Evolutionary conservation across 2,113 vertebrate genomes (phyloP).

Genomic region (Gracilinanus agilis): DNA sequence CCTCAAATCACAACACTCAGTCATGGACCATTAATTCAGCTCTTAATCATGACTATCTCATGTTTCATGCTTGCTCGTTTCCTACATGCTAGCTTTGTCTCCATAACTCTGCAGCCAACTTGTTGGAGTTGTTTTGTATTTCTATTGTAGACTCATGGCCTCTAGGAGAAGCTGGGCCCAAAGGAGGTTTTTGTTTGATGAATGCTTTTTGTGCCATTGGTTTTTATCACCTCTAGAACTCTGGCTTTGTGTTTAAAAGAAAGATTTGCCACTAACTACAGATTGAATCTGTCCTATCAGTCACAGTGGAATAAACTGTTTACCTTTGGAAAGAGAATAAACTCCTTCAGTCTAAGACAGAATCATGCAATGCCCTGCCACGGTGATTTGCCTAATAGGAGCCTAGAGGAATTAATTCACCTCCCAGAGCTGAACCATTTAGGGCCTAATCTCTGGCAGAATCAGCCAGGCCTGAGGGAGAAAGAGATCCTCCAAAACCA

Average conservation of each 20-base stretch:
- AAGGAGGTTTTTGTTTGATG: background rate
- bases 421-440: background rate
- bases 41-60: background rate
- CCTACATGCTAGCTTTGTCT: background rate
- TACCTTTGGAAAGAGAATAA: slow-evolving; percentile 46
- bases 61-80: background rate
- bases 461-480: slow-evolving; percentile 44
- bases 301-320: slow-evolving; percentile 44
- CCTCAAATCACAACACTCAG: background rate
- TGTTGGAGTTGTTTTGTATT: background rate
- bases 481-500: slow-evolving; percentile 64
- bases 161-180: background rate
- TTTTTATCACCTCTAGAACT: background rate
- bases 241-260: slow-evolving; percentile 9
- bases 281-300: slow-evolving; percentile 14
- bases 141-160: background rate
- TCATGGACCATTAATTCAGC: background rate
- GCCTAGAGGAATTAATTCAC: slow-evolving; percentile 58
- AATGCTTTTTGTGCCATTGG: background rate
- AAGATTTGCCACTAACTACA: background rate
- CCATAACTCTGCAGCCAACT: background rate
- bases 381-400: slow-evolving; percentile 42
- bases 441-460: slow-evolving; percentile 48
- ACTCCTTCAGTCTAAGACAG: background rate
- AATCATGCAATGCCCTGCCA: background rate